Evolutionary conservation across 1,140 invertebrate species (phyloP), one percentile per base, ranked within the genome.

Genomic region (Dolichoris vasculosae): DNA sequence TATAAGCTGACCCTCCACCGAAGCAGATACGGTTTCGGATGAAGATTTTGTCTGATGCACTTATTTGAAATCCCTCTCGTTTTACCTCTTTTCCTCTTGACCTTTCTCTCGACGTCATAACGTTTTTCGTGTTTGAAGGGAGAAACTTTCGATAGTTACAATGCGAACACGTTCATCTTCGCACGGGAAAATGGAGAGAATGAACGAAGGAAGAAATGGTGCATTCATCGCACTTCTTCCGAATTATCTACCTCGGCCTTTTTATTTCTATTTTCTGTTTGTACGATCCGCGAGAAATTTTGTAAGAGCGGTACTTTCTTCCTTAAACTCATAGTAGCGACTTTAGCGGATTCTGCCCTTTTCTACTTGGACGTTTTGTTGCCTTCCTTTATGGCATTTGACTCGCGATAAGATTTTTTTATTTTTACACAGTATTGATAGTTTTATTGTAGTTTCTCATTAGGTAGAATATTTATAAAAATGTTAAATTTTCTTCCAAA

Each of bases 1-100:
- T 90, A 90, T 89, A 89, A 90, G 88, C 90, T 90, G 89, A 90
- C 75, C 88, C 87, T 82, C 88, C 89, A 89, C 86, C 86, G 87
- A 89, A 83, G n/a, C 87, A 43, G 86, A 88, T 89, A 40, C 88
- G 87, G 86, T 82, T 84, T 85, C 84, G 64, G 78, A 30, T 51
- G 80, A 71, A 67, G 79, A 85, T 86, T 87, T 81, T 32, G 76
- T 76, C 77, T n/a, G 67, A 82, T 82, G 80, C 80, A 82, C 79
- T 88, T 82, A 86, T 89, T 89, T 46, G 59, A 77, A 78, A 3
- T 8, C 35, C 30, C 55, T 46, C 35, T 17, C 38, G 11, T 32
- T 17, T n/a, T 48, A 0, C 51, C 43, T 59, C 23, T 81, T 1
- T 55, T 48, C 35, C n/a, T 79, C 51, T 63, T 15, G n/a, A 3